Percentiles rank a stretch among this genome's conserved stretches.
These are phyloP conservation scores for Protophormia terraenovae DNA, from an alignment of 2,888 invertebrate species.

Conservation along the genomic window DNA sequence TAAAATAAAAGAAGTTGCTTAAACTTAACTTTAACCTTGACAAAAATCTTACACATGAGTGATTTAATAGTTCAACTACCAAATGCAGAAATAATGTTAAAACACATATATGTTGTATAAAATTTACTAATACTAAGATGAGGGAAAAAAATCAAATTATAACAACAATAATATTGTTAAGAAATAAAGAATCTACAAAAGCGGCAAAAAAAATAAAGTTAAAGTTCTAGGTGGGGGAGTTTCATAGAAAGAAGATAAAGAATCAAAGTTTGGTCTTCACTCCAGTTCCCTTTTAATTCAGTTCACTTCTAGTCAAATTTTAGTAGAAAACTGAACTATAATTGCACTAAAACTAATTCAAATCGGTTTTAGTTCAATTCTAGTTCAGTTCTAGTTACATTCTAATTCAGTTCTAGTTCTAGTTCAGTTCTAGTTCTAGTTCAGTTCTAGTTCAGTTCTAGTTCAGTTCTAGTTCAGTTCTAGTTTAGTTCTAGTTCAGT, in stretches of 20 bases:
- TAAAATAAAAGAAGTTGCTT: slow-evolving; percentile 30
- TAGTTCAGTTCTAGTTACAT: no score
- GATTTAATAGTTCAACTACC: slow-evolving; percentile 79
- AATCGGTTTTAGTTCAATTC: no score
- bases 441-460: no score
- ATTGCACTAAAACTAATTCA: no score
- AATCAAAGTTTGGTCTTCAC: no score
- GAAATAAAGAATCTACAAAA: slow-evolving; percentile 55
- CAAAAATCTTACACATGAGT: slow-evolving; percentile 80
- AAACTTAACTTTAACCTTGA: slow-evolving; percentile 76
- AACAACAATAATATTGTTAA: slow-evolving; percentile 76
- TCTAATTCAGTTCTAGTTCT: no score
- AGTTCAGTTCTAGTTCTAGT: no score
- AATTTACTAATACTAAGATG: background rate
- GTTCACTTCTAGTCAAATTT: no score
- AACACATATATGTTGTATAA: slow-evolving; percentile 58
- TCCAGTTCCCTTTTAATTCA: no score
- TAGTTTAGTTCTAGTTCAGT: no score
- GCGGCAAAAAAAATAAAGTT: background rate
- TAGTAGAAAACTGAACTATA: no score
- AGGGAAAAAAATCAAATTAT: slow-evolving; percentile 62
- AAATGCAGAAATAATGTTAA: slow-evolving; percentile 32
- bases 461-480: no score
- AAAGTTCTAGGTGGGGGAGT: slow-evolving; percentile 28
- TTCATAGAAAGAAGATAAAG: background rate